Evolutionary conservation across 2,113 vertebrate species (phyloP).

Genomic region (Ctenomys sociabilis): DNA sequence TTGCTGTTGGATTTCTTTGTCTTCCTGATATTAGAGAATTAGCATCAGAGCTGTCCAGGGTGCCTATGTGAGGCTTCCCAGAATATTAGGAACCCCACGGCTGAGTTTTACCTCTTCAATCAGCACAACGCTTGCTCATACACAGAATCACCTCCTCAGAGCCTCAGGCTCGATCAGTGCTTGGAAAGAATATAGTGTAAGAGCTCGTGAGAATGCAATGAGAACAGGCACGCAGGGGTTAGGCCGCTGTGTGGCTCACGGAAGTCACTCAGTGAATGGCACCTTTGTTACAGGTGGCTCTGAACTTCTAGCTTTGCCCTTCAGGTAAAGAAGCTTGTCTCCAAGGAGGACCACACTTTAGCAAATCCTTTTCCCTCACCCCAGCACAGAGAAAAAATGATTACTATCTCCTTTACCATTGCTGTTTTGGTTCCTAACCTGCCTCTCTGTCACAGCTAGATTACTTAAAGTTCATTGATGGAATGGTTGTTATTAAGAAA

Average conservation of each 20-base stretch:
- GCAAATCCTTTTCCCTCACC: background rate
- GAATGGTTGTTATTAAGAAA: background rate
- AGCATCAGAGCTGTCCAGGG: background rate
- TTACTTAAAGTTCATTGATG: background rate
- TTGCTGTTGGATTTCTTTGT: background rate
- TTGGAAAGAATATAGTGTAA: background rate
- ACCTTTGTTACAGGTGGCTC: background rate
- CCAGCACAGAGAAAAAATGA: background rate
- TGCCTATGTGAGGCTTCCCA: background rate
- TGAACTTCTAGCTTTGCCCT: background rate
- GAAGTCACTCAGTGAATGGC: background rate
- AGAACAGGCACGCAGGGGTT: fast-evolving
- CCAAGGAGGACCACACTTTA: background rate
- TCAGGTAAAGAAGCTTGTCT: background rate
- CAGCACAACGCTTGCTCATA: background rate
- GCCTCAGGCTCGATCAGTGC: background rate
- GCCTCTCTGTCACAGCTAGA: background rate
- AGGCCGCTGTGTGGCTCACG: background rate
- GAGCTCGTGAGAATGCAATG: background rate
- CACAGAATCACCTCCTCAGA: background rate
- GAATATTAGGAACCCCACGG: fast-evolving
- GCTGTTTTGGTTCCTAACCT: background rate
- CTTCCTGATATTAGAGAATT: background rate
- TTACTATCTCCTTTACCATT: background rate
- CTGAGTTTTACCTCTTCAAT: background rate